Conservation (phyloP, 2,113 vertebrate species). For the Chaenogobius annularis region DNA sequence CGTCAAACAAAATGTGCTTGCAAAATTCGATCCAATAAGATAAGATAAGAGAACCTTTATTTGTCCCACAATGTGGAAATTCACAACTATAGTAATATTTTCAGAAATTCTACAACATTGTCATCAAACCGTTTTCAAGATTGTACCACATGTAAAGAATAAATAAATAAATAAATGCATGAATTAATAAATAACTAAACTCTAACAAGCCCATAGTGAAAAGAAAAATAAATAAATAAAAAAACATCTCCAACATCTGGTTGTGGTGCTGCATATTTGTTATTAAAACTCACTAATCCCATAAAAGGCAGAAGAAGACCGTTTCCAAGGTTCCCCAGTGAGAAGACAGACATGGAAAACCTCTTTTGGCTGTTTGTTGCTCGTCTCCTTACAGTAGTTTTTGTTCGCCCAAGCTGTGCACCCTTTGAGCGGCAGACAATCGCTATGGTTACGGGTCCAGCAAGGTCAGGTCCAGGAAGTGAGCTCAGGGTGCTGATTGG, state of each 20-base stretch:
- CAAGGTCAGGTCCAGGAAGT: constrained; percentile 75
- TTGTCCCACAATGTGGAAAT: too few species aligned
- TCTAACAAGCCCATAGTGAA: neutral
- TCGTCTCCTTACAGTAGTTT: constrained; percentile 27
- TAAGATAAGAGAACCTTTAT: too few species aligned
- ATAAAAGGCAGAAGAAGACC: constrained; percentile 41
- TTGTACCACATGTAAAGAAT: too few species aligned
- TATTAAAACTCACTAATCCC: constrained; percentile 35
- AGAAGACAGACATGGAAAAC: constrained; percentile 35
- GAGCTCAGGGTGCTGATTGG: constrained; percentile 65
- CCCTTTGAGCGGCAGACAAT: constrained; percentile 50
- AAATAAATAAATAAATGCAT: too few species aligned
- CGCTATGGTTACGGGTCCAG: constrained; percentile 77
- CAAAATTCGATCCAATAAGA: too few species aligned
- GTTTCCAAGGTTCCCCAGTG: constrained; percentile 44
- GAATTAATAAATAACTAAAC: neutral
- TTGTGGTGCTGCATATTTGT: constrained; percentile 36
- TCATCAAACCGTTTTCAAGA: too few species aligned
- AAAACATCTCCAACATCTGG: neutral
- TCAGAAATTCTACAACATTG: too few species aligned
- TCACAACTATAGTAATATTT: too few species aligned
- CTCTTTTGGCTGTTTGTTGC: constrained; percentile 35
- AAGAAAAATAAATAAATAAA: too few species aligned
- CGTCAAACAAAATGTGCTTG: too few species aligned
- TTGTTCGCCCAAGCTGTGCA: constrained; percentile 43